Evolutionary conservation across 2,113 vertebrate genomes (phyloP).

Genomic region (Odocoileus hemionus): DNA sequence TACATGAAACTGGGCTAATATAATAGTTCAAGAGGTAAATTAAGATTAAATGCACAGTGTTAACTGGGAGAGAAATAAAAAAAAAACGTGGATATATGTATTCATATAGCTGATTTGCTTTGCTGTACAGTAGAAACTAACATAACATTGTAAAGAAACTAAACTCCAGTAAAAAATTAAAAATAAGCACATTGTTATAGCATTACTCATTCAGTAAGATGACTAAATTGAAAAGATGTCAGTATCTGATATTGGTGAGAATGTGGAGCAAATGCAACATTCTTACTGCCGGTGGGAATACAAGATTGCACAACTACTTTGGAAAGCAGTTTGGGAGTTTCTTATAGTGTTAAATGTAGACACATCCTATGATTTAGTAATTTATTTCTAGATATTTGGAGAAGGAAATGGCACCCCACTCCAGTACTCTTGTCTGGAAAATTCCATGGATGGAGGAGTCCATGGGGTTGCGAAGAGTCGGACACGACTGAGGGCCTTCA

Average conservation of each 20-base stretch:
- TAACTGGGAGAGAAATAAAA: not conserved
- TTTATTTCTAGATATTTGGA: not conserved
- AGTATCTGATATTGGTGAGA: not conserved
- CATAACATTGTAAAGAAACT: not conserved
- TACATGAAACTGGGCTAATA: not conserved
- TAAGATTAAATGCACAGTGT: not conserved
- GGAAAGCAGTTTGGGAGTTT: not conserved
- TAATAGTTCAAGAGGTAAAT: not conserved
- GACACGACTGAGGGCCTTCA: not conserved
- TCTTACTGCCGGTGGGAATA: not conserved
- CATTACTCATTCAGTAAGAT: not conserved
- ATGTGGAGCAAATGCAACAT: not conserved
- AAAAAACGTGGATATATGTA: not conserved
- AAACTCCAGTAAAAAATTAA: not conserved
- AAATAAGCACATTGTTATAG: not conserved
- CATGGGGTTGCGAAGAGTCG: rapidly evolving
- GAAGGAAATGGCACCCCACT: not conserved
- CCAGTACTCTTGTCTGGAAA: not conserved
- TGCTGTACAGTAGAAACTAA: not conserved
- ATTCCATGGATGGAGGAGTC: not conserved
- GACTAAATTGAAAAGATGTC: not conserved
- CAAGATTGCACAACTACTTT: not conserved
- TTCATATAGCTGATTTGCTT: not conserved
- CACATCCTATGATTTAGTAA: not conserved
- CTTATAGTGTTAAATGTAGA: not conserved